Base-by-base conservation (phyloP, 2,888 invertebrate species). In the Vesta saturnalis region DNA sequence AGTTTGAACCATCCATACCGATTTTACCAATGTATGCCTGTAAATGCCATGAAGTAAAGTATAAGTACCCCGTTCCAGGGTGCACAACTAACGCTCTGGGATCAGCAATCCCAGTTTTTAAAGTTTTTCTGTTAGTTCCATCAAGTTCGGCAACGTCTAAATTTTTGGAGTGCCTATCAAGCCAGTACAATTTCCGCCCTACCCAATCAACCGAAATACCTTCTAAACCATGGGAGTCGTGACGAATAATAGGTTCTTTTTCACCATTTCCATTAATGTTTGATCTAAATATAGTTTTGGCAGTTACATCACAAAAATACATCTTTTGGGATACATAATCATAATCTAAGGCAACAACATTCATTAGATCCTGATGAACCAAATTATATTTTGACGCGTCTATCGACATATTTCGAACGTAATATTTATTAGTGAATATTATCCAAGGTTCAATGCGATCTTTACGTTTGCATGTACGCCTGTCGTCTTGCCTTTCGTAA, bases 171-270 rank as follows among this genome's bases (percentile, higher is more conserved):
- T 97, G 95, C 72, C 97, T 87, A 81, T 99, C 99, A 57, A 99
- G 87, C 97, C 98, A 98, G 82, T 99, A 99, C 0, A 99, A 86
- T 83, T 99, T 99, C 46, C 96, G 87, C 0, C 93, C 97, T 46
- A 98, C 90, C 99, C 99, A 99, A 83, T 99, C 99, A 6, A 99
- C 89, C 0, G 97, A 94, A 55, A 99, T 92, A 8, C 99, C 99
- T 86, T 99, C 99, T n/a, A 99, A 87, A 0, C 97, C 97, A 77
- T 96, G 94, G 0, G 96, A 96, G 80, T 97, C 96, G 79, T 97
- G 97, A 52, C 95, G 87, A 52, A 98, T 92, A 0, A 97, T 91
- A 0, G 94, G 90, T 83, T 96, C 94, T 74, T 91, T 91, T 0
- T 90, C 88, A 1, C 91, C 90, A 54, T 83, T 86, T 4, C 87